Conservation (phyloP, 2,797 vertebrate genomes). For the Gambusia yucatana region DNA sequence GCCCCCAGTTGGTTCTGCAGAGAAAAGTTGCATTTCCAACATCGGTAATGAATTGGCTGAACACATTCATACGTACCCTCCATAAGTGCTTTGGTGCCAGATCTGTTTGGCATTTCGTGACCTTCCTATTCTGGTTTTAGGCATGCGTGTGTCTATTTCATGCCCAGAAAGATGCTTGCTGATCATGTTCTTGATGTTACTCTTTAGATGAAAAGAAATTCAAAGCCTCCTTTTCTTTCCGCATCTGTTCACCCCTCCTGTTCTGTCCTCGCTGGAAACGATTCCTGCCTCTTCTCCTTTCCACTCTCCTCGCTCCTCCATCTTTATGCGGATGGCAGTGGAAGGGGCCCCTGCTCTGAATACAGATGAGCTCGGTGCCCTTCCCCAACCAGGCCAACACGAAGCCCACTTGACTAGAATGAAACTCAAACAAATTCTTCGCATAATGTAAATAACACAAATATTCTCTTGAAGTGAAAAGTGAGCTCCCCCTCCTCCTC, state of each 20-base stretch:
- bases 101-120: slow-evolving; percentile 19
- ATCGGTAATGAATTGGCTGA: slow-evolving; percentile 49
- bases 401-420: slow-evolving; percentile 55
- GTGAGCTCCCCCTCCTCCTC: slow-evolving; percentile 27
- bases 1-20: slow-evolving; percentile 14
- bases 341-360: slow-evolving; percentile 77
- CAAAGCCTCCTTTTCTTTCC: slow-evolving; percentile 52
- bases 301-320: slow-evolving; percentile 58
- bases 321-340: slow-evolving; percentile 77
- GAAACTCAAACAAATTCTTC: slow-evolving; percentile 56
- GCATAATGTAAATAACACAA: slow-evolving; percentile 68
- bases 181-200: slow-evolving; percentile 39
- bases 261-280: slow-evolving; percentile 59
- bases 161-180: slow-evolving; percentile 23
- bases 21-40: slow-evolving; percentile 36
- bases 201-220: slow-evolving; percentile 53
- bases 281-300: slow-evolving; percentile 53
- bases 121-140: slow-evolving; percentile 35
- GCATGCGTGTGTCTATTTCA: slow-evolving; percentile 21
- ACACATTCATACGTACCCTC: slow-evolving; percentile 35
- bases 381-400: slow-evolving; percentile 60
- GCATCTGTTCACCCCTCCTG: slow-evolving; percentile 59
- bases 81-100: slow-evolving; percentile 40
- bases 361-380: slow-evolving; percentile 73
- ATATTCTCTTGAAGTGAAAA: slow-evolving; percentile 46